Evolutionary conservation across 2,888 invertebrate species (phyloP).

Genomic region (Amblyjoppa proteus): DNA sequence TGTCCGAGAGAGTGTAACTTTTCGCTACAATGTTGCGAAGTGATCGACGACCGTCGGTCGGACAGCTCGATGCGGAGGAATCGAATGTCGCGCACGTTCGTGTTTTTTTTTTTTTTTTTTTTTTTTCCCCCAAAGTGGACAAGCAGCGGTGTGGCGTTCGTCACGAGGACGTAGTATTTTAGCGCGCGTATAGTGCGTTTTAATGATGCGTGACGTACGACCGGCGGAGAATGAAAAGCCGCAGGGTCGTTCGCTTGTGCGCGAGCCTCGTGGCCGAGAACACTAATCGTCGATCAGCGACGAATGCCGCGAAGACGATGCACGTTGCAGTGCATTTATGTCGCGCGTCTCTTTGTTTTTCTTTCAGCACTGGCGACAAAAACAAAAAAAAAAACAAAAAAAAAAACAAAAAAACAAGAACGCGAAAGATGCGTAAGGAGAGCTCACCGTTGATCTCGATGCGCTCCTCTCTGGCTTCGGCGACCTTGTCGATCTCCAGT

Average conservation of each 20-base stretch:
- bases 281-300: constrained; percentile 61
- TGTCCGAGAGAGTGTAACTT: not conserved
- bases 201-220: constrained; percentile 55
- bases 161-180: constrained; percentile 56
- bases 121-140: not conserved
- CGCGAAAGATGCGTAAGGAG: not conserved
- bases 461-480: constrained; percentile 88
- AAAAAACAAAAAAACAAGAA: not conserved
- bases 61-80: not conserved
- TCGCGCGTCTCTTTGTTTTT: not conserved
- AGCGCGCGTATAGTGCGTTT: constrained; percentile 36
- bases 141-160: not conserved
- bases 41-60: constrained; percentile 3
- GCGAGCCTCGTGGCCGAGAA: constrained; percentile 56
- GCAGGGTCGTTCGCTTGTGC: constrained; percentile 61
- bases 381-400: too few species aligned
- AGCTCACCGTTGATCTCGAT: constrained; percentile 89
- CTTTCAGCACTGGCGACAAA: not conserved
- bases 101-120: not conserved
- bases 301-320: constrained; percentile 18
- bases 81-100: constrained; percentile 10
- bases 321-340: not conserved
- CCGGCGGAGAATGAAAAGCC: constrained; percentile 30
- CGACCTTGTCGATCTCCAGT: constrained; percentile 88
- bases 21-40: not conserved